Evolutionary conservation across 2,797 vertebrate genomes (phyloP).

Genomic region (Holocentrus rufus): DNA sequence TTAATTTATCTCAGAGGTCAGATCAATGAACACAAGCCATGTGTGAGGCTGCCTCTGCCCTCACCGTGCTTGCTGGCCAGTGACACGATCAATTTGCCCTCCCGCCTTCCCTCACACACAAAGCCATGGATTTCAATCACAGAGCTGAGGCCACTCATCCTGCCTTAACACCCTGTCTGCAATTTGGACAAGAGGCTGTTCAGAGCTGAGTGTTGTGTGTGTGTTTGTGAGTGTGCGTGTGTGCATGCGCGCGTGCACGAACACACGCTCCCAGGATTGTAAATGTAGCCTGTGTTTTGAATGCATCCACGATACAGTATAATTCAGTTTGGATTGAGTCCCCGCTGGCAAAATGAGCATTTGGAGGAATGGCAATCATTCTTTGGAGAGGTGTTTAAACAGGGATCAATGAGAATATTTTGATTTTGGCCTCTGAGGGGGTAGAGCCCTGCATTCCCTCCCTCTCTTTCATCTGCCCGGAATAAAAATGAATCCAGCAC

Average conservation of each 20-base stretch:
- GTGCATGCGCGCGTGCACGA: not conserved
- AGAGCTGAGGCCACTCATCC: slow-evolving; percentile 21
- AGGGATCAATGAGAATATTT: slow-evolving; percentile 43
- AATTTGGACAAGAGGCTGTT: slow-evolving; percentile 18
- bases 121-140: slow-evolving; percentile 49
- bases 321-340: slow-evolving; percentile 32
- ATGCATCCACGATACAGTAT: slow-evolving; percentile 25
- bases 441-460: not conserved
- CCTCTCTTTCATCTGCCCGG: slow-evolving; percentile 9
- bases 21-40: slow-evolving; percentile 54
- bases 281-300: slow-evolving; percentile 3
- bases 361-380: slow-evolving; percentile 23
- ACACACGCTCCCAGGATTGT: not conserved
- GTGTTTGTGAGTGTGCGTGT: not conserved
- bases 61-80: not conserved
- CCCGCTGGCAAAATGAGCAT: slow-evolving; percentile 8
- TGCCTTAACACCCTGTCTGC: slow-evolving; percentile 25
- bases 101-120: slow-evolving; percentile 13
- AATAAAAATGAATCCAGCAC: slow-evolving; percentile 12
- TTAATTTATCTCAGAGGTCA: slow-evolving; percentile 50
- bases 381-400: slow-evolving; percentile 26
- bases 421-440: slow-evolving; percentile 10
- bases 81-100: slow-evolving; percentile 49
- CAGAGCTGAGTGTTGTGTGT: not conserved
- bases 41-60: slow-evolving; percentile 25